phyloP scores from a whole-genome alignment of 1,140 invertebrate genomes.

The Teleopsis dalmanni region DNA sequence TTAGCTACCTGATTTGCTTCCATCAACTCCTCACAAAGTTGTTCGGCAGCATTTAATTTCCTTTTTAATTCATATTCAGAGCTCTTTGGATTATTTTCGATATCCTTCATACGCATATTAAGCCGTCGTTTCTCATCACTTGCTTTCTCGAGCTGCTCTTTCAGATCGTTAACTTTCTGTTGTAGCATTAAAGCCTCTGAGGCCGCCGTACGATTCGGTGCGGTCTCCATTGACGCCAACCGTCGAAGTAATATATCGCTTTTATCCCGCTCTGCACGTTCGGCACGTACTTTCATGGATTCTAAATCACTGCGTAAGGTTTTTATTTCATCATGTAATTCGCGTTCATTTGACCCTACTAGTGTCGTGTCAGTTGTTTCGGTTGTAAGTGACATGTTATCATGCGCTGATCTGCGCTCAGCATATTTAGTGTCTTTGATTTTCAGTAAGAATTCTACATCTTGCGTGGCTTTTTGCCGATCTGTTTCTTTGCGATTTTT shows the following conservation, averaged over 20 bases:
- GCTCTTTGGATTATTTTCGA: conserved; percentile 49
- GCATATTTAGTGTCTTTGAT: conserved; percentile 31
- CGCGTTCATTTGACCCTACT: conserved; percentile 44
- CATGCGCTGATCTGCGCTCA: conserved; percentile 29
- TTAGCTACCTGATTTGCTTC: conserved; percentile 96
- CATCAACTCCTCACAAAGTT: conserved; percentile 84
- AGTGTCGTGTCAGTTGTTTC: conserved; percentile 46
- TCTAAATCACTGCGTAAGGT: conserved; percentile 57
- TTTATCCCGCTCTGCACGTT: conserved; percentile 76
- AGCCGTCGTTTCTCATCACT: conserved; percentile 75
- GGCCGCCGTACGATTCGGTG: conserved; percentile 61
- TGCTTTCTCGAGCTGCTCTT: conserved; percentile 68
- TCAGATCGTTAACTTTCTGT: conserved; percentile 75
- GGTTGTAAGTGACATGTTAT: conserved; percentile 45
- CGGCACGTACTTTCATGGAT: conserved; percentile 53
- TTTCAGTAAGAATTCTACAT: conserved; percentile 49
- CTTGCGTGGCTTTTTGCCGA: conserved; percentile 20
- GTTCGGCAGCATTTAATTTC: conserved; percentile 78
- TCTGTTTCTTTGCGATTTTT: conserved; percentile 21
- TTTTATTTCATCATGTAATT: conserved; percentile 58
- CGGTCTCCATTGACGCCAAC: conserved; percentile 65
- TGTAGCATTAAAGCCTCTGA: conserved; percentile 66
- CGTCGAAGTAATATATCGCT: conserved; percentile 72
- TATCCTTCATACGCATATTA: conserved; percentile 59
- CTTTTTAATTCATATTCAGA: conserved; percentile 61